Base-by-base conservation (phyloP, 2,888 invertebrate genomes). In the Agelastica alni region DNA sequence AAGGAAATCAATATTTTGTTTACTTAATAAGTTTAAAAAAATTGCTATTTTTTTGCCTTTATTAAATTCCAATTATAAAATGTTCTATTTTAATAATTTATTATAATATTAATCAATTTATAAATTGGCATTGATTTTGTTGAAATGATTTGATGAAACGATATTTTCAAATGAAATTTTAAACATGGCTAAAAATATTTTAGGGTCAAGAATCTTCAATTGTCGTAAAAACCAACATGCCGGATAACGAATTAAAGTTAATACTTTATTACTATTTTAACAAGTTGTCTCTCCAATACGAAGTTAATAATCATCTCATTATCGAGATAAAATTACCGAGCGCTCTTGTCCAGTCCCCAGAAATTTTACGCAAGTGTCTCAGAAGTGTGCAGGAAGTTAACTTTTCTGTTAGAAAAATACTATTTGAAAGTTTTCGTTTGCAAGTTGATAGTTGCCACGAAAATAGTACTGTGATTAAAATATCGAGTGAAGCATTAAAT, bases 241-340 rank as follows among this genome's bases (percentile, higher is more conserved):
- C 48, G 10, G 47, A 56, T 39, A 13, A 39, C n/a, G 56, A 56
- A 34, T 28, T 56, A 14, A 47, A 37, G 12, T 43, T 56, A 16
- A 26, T 48, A 10, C 36, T 56, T 6, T 22, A 44, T 3, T 43
- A 37, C 28, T 56, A 48, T 16, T 31, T 56, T 6, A 13, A 14
- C 10, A 43, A 51, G 28, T 13, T 43, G 10, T 18, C 34, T 2
- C 17, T 31, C 12, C 7, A 4, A 10, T 10, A 37, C 2, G 34
- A 32, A 4, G 1, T 30, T 2, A 14, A 32, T 10, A 20, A 45
- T 10, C 31, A 48, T 12, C 28, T 56, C 31, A 4, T 4, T 13
- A 48, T 56, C 31, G 39, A 42, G 5, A 52, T 56, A 5, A 32
- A 14, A 20, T 17, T 56, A 20, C 56, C 56, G 6, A 34, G 42